Evolutionary conservation across 2,113 vertebrate species (phyloP), one percentile per base, ranked within the genome.

Genomic region (Ramphastos sulfuratus): DNA sequence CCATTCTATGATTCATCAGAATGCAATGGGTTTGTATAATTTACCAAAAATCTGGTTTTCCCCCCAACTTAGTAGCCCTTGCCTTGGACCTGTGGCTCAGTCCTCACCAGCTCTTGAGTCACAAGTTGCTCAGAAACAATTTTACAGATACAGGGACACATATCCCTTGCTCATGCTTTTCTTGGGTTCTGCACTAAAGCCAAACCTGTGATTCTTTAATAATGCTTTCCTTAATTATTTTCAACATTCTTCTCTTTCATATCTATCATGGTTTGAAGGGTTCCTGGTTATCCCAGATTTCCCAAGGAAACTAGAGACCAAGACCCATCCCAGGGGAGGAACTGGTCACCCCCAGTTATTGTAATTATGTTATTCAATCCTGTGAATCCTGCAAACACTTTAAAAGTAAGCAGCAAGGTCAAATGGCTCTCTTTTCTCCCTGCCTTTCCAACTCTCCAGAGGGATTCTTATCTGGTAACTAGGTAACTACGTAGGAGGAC

Each of bases 81-180:
- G 35, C 33, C 28, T 82, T 15, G 10, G 15, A 31, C 12, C 23
- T 0, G 0, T 9, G 1, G 0, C n/a, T 88, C 37, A 23, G 27
- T 33, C 39, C 52, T 82, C 20, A 24, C 0, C 2, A 70, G 69
- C 17, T 63, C 14, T 44, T 15, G 12, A 52, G 24, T 21, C 54
- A 14, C 0, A 2, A 44, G 12, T 11, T 55, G 63, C 55, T 85
- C 52, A 39, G 63, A 76, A 72, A 60, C 39, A 58, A 21, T 64
- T 81, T 59, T 33, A 42, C 44, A 65, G 61, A 17, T 27, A 25
- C 1, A 50, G 12, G n/a, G 30, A 56, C 55, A 4, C 1, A 20
- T 39, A 44, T 20, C n/a, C 28, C 8, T 37, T 23, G 24, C 35
- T 73, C 46, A 54, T 69, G 37, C 28, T 89, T 69, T 85, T 35